Evolutionary conservation across 2,888 invertebrate genomes (phyloP), one percentile per base, ranked within the genome.

Genomic region (Ochlodes sylvanus): DNA sequence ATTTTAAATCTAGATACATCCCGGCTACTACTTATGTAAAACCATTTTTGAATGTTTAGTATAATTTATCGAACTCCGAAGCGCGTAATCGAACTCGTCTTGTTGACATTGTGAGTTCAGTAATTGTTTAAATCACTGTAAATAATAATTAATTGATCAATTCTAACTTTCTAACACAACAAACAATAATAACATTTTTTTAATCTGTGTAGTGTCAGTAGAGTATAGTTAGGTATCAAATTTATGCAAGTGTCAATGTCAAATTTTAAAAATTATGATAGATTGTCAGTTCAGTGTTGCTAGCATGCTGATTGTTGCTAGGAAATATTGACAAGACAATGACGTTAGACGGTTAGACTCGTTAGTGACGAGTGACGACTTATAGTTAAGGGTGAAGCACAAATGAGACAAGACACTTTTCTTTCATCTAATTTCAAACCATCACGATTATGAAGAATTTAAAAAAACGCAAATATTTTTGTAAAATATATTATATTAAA

Each of bases 1-100:
- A 78, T 76, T 81, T 77, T 79, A 85, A 89, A 92, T 92, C 92
- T 86, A 82, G 79, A 81, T 82, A 85, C 92, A 92, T 92, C 92
- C 15, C 63, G 50, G 61, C 56, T 75, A 77, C 80, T 71, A 72
- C 70, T 70, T 67, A 69, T 84, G 74, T 71, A 82, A 84, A 89
- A 73, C 68, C 61, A 17, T 71, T 68, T 81, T 78, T 80, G 73
- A 73, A 63, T 69, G 56, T 76, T 76, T 67, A 12, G 12, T 69
- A 41, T 54, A 10, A 73, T 78, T 73, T 79, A 76, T 85, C 70
- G 73, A 82, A 91, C 82, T 92, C 86, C 76, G 71, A 82, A 76
- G 71, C 68, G 71, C 66, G 68, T 72, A 76, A 71, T 70, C 44
- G 74, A 83, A 90, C 82, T 91, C 81, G 79, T 92, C 87, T 91